These are phyloP conservation scores for Heliornis fulica DNA, from an alignment of 2,113 vertebrate species.

Conservation along the genomic window DNA sequence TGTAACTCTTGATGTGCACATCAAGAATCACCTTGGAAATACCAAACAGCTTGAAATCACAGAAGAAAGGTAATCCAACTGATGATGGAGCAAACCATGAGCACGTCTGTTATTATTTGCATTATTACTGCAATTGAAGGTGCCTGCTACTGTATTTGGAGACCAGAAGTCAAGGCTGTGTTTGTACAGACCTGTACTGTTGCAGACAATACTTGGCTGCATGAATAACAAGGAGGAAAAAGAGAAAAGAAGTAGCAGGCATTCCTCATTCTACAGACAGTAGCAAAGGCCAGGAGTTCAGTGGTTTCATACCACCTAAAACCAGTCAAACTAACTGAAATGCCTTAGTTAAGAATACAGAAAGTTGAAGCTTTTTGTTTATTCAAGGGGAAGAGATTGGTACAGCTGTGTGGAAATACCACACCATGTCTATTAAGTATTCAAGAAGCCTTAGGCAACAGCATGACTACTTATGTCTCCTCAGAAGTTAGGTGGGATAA, in stretches of 20 bases:
- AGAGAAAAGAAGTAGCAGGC: not conserved
- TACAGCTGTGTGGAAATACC: not conserved
- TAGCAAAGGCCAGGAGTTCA: not conserved
- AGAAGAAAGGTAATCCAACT: not conserved
- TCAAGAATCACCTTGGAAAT: not conserved
- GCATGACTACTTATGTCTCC: not conserved
- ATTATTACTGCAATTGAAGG: not conserved
- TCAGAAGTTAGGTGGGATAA: not conserved
- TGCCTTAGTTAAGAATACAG: not conserved
- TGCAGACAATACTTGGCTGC: not conserved
- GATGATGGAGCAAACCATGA: not conserved
- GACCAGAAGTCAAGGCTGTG: not conserved
- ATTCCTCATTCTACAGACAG: not conserved
- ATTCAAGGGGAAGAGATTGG: not conserved
- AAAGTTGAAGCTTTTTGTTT: not conserved
- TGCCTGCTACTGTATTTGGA: not conserved
- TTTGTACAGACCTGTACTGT: not conserved
- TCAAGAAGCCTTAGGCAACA: not conserved
- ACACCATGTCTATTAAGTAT: not conserved
- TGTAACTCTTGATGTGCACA: not conserved
- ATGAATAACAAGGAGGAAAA: not conserved
- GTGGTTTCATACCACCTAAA: not conserved
- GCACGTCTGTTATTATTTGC: not conserved
- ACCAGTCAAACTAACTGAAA: not conserved
- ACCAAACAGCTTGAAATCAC: not conserved